Base-by-base conservation (phyloP, 2,113 vertebrate species). In the Malurus alboscapulatus region DNA sequence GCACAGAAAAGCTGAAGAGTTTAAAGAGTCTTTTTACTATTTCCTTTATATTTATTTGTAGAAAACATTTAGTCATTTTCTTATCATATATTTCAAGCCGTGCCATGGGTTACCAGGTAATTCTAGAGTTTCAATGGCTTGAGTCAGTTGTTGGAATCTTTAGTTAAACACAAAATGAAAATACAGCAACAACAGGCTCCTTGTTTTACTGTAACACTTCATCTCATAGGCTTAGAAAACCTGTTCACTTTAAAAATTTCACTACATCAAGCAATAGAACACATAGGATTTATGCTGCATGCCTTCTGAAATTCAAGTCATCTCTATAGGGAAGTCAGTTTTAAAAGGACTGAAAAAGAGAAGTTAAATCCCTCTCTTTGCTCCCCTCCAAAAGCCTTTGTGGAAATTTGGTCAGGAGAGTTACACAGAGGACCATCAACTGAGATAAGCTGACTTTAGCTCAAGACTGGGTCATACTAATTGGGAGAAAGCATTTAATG, bases 391-490 rank as follows among this genome's bases (percentile, higher is more conserved):
- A 76, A 94, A 79, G 16, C n/a, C 27, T 44, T 40, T 48, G 59
- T 71, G 55, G 44, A 54, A 78, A 69, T 92, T 54, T 21, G 80
- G 71, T 45, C 71, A 68, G 79, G 42, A 92, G 40, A 29, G 26
- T 53, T 75, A 77, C 36, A 44, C 38, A 55, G 80, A 88, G 50
- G 29, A 63, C 7, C 59, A 75, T 87, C 78, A 89, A 21, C 47
- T 84, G 58, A 72, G 36, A 88, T 62, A 36, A 89, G 21, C 50
- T 57, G 40, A 79, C 85, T 84, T 72, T 74, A 96, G 45, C 84
- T 93, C 67, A 93, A 93, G 91, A 88, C 65, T 69, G 81, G 67
- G 90, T 71, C 67, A 50, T 95, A 82, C 73, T 96, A 96, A 97
- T 57, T 94, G 84, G 65, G 72, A 93, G 47, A 95, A 34, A 80